Base-by-base conservation (phyloP, 2,797 vertebrate genomes). In the Typhlichthys subterraneus region DNA sequence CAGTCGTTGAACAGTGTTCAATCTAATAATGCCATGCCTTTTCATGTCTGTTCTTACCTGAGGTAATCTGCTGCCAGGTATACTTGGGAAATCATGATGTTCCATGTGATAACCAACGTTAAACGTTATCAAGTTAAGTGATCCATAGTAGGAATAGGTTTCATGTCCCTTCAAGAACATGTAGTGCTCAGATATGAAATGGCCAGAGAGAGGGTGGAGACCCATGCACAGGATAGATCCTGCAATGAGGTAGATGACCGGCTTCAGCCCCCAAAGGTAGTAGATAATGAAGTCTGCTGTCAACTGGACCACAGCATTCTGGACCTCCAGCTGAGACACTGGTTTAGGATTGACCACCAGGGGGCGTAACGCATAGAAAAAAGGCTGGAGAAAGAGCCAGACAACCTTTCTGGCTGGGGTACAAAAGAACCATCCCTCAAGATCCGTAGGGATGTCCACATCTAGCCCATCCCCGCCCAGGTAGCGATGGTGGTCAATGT, bases 41-140 rank as follows among this genome's bases (percentile, higher is more conserved):
- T 15, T 4, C 63, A 9, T 46, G 12, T 46, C 45, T 9, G 45
- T 12, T 12, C 85, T 81, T 87, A 99, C 98, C 95, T 95, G 91
- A 57, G 96, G 96, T 85, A 99, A 80, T 70, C 91, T 95, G 85
- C 94, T 95, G 70, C 98, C 95, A 0, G 98, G 97, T 88, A 99
- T 96, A 87, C 96, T 99, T 67, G 97, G 98, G 70, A 99, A 99
- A 85, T 99, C 98, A 0, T 99, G 98, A 75, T 99, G 98, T 80
- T 99, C 98, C 94, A 97, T 90, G 87, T 99, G 98, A 85, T 99
- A 99, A 10, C 98, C 98, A 11, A 95, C 97, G 2, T 99, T 99
- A 87, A 99, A 99, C 67, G 98, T 98, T 86, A 99, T 94, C 70
- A 79, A 82, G 88, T 99, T 99, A 77, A 99, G 93, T 11, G 94